phyloP scores from a whole-genome alignment of 2,888 invertebrate species.

The Metopia argyrocephala region DNA sequence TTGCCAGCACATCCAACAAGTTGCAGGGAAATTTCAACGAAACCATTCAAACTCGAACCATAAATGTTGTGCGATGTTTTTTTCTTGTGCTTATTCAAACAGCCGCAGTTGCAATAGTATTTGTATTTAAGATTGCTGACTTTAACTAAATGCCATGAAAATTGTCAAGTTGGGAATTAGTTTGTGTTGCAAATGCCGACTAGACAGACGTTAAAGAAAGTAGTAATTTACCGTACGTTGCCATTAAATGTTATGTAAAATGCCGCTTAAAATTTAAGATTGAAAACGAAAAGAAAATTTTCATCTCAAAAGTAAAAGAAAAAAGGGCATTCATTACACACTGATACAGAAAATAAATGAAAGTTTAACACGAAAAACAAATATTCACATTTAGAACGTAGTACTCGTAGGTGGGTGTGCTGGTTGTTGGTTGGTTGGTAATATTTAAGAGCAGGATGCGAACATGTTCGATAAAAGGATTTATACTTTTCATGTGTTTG shows the following conservation, averaged over 20 bases:
- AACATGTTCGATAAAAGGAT: conserved; percentile 41
- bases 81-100: not conserved
- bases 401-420: not conserved
- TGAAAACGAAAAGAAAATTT: not conserved
- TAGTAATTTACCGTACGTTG: too few relatives aligned
- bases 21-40: conserved; percentile 16
- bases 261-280: not conserved
- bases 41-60: not conserved
- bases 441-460: not conserved
- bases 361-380: too few relatives aligned
- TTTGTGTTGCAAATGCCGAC: conserved; percentile 65
- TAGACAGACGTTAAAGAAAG: conserved; percentile 24
- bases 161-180: conserved; percentile 47
- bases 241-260: not conserved
- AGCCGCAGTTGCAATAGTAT: conserved; percentile 21
- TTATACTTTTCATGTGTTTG: not conserved
- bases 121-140: conserved; percentile 8
- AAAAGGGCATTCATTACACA: too few relatives aligned
- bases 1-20: not conserved
- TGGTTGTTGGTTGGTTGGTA: too few relatives aligned
- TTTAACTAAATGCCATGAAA: conserved; percentile 36
- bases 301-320: too few relatives aligned
- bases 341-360: too few relatives aligned
- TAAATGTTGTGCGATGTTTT: conserved; percentile 57
- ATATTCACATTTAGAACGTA: too few relatives aligned